Evolutionary conservation across 2,888 invertebrate genomes (phyloP).

Genomic region (Erebia aethiops): DNA sequence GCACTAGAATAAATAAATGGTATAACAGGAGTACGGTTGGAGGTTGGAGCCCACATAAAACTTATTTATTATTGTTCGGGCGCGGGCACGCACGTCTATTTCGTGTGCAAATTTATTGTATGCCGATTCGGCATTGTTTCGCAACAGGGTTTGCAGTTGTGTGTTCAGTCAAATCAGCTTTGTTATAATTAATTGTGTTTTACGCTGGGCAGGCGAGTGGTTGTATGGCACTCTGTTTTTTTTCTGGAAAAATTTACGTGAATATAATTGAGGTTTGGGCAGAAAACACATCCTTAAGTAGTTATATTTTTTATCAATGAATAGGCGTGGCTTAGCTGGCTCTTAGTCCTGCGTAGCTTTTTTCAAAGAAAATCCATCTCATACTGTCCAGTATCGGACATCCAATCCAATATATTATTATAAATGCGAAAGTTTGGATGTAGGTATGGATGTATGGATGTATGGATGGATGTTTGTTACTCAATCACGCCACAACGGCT

Average conservation of each 20-base stretch:
- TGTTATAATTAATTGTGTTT: conserved; percentile 29
- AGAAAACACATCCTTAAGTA: too few species aligned
- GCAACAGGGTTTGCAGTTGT: conserved; percentile 54
- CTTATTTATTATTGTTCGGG: conserved; percentile 73
- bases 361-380: conserved; percentile 21
- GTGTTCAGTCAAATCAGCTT: conserved; percentile 45
- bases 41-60: conserved; percentile 58
- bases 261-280: neutral
- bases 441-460: too few species aligned
- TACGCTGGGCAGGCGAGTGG: conserved; percentile 16
- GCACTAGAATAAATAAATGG: conserved; percentile 53
- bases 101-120: conserved; percentile 71
- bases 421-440: too few species aligned
- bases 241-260: neutral
- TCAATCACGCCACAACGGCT: too few species aligned
- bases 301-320: too few species aligned
- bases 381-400: conserved; percentile 42
- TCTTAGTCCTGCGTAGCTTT: neutral
- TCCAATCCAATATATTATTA: too few species aligned
- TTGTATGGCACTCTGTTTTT: neutral
- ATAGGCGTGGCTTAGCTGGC: too few species aligned
- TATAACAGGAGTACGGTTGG: conserved; percentile 54
- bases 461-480: too few species aligned
- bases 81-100: conserved; percentile 73
- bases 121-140: conserved; percentile 71